A percentile compares a stretch with the other conserved stretches of the same genome.
phyloP scores from a whole-genome alignment of 2,113 vertebrate species.

The Rhineura floridana region DNA sequence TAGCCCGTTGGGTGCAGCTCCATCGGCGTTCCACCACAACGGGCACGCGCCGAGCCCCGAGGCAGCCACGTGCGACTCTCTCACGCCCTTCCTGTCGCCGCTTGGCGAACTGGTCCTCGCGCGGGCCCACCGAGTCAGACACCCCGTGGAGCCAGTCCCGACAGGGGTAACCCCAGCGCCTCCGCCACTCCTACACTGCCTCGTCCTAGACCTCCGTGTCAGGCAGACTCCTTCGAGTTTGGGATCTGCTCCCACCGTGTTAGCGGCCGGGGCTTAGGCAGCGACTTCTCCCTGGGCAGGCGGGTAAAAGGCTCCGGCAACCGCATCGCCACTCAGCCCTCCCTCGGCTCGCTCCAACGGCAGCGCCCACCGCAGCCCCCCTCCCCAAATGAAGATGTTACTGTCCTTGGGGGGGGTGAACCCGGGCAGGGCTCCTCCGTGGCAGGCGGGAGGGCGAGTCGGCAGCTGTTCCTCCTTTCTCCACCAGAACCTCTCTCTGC shows the following conservation, averaged over 20 bases:
- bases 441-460: no score
- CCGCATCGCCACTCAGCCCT: conserved; percentile 78
- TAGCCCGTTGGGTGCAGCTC: conserved; percentile 80
- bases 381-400: no score
- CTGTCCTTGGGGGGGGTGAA: no score
- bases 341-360: conserved; percentile 87
- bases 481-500: no score
- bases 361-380: conserved; percentile 87
- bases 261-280: conserved; percentile 82
- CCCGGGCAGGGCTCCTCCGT: no score
- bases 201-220: conserved; percentile 90
- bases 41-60: conserved; percentile 88
- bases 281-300: conserved; percentile 89
- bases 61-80: conserved; percentile 89
- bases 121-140: conserved; percentile 81
- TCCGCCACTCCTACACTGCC: conserved; percentile 86
- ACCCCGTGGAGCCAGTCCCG: conserved; percentile 95
- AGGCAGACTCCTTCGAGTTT: conserved; percentile 89
- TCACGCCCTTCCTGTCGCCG: conserved; percentile 87
- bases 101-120: conserved; percentile 90
- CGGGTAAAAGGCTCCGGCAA: conserved; percentile 82
- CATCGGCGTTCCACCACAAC: conserved; percentile 68
- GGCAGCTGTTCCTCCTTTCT: no score
- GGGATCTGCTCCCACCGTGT: conserved; percentile 95
- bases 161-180: conserved; percentile 92